Base-by-base conservation (phyloP, 2,797 vertebrate genomes). In the Lithobates sylvaticus region DNA sequence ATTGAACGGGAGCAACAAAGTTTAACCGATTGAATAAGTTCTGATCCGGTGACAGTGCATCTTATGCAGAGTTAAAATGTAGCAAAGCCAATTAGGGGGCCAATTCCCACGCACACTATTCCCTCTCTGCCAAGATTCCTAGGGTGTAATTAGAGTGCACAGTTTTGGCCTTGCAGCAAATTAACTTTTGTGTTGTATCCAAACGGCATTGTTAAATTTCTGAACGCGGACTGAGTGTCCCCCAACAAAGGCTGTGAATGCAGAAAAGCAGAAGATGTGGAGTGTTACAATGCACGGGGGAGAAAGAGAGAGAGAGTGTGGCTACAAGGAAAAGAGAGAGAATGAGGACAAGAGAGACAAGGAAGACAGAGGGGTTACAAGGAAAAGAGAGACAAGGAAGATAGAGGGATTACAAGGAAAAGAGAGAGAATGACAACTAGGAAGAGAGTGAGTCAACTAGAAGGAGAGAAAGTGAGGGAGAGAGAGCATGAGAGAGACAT, bases 111-210 rank as follows among this genome's bases (percentile, higher is more conserved):
- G 78, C 68, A 71, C 78, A 71, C 67, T 16, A 21, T 72, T 39
- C 44, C 47, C 78, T 71, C 68, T 81, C n/a, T 72, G 78, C 78
- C 78, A 81, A 81, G 78, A 81, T 81, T 72, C 78, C 78, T 71
- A 61, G 26, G 8, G 68, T 81, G 44, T 81, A 81, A 81, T 81
- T 81, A 81, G 47, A 81, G 68, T 44, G 47, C 65, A 26, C 78
- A 54, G 69, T 80, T 80, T 67, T 34, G 78, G 78, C 68, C 68
- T 50, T 15, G 68, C 68, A 50, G 67, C 44, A 71, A 81, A 81
- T 81, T 71, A 81, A 81, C 78, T 71, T 81, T 81, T 81, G 78
- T 81, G 68, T 70, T 81, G 78, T 81, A 81, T 71, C 67, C 78
- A 81, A 58, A 81, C 10, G 32, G 68, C 16, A 72, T 81, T 72